Base-by-base conservation (phyloP, 2,797 vertebrate species). In the Sebastes trivittatus region DNA sequence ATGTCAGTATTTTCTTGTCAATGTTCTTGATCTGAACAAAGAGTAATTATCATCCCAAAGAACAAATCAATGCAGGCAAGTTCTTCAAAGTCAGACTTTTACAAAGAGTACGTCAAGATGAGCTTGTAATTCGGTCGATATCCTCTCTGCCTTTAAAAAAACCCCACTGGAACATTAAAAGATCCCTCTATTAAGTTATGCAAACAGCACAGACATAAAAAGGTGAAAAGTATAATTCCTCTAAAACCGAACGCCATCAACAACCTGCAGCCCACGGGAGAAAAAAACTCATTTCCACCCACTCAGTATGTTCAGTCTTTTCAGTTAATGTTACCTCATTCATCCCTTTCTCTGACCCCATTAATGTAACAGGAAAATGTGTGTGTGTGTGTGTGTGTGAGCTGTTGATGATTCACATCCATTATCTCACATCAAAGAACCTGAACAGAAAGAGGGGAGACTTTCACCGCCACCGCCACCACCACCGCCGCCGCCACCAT, bases 391-490 rank as follows among this genome's bases (percentile, higher is more conserved):
- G 25, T 27, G 25, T 27, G 72, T 7, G 46, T 22, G 11, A 5
- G 23, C 34, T 20, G 60, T 23, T 30, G 75, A 46, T 86, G 81
- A 85, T 59, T 90, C 84, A 58, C 59, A 69, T 87, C 91, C 90
- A 92, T 93, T 92, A 93, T 85, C 80, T 81, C 78, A 85, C 82
- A 93, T 90, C 77, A 89, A 84, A 89, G 72, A 80, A 81, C 63
- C 68, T 38, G 38, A 68, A 75, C 67, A 4, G 4, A 78, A 78
- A 16, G 54, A 36, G 59, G 55, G 72, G 14, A 7, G 63, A 58
- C 62, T 73, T 64, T 75, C 78, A 54, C 69, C 16, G 14, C 58
- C 62, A 38, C 10, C 16, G 23, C 23, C 23, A 1, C 10, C 78
- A 27, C 69, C 36, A 27, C 25, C 25, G 11, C 64, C 49, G 16